Evolutionary conservation across 2,888 invertebrate species (phyloP).

Genomic region (Drosophila siamana): DNA sequence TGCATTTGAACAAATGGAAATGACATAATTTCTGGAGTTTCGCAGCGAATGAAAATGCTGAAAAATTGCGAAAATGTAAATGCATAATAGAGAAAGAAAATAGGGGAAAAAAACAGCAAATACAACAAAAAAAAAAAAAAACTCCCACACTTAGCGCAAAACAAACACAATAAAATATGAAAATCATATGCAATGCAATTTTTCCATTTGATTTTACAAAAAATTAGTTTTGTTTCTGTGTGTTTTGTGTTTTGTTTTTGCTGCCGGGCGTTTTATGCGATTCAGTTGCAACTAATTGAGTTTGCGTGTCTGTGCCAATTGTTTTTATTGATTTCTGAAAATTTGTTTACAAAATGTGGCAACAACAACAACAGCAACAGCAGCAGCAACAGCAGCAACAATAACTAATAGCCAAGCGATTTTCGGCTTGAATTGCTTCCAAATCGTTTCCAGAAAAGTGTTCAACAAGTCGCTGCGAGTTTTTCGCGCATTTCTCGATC

Average conservation of each 20-base stretch:
- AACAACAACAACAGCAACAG: slow-evolving; percentile 21
- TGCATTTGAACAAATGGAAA: too few relatives aligned
- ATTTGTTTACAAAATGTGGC: slow-evolving; percentile 67
- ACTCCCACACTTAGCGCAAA: slow-evolving; percentile 55
- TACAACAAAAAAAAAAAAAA: slow-evolving; percentile 24
- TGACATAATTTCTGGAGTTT: slow-evolving; percentile 30
- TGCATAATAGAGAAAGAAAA: background rate
- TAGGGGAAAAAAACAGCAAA: too few relatives aligned
- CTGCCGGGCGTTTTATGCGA: slow-evolving; percentile 29
- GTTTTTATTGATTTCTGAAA: slow-evolving; percentile 68
- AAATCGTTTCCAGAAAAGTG: slow-evolving; percentile 36
- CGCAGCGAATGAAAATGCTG: slow-evolving; percentile 13
- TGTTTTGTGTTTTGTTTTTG: slow-evolving; percentile 13
- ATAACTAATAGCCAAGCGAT: slow-evolving; percentile 54
- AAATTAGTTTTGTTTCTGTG: slow-evolving; percentile 3
- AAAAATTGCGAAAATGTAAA: background rate
- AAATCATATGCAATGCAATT: slow-evolving; percentile 47
- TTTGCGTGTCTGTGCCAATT: slow-evolving; percentile 77
- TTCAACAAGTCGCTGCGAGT: slow-evolving; percentile 25
- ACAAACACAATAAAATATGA: slow-evolving; percentile 37
- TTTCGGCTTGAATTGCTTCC: slow-evolving; percentile 64
- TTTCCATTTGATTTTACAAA: slow-evolving; percentile 11
- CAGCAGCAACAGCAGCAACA: slow-evolving; percentile 30
- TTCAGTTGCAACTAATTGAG: slow-evolving; percentile 75
- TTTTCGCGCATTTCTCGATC: slow-evolving; percentile 31